Base-by-base conservation (phyloP, 2,113 vertebrate genomes). In the Hippolais icterina region DNA sequence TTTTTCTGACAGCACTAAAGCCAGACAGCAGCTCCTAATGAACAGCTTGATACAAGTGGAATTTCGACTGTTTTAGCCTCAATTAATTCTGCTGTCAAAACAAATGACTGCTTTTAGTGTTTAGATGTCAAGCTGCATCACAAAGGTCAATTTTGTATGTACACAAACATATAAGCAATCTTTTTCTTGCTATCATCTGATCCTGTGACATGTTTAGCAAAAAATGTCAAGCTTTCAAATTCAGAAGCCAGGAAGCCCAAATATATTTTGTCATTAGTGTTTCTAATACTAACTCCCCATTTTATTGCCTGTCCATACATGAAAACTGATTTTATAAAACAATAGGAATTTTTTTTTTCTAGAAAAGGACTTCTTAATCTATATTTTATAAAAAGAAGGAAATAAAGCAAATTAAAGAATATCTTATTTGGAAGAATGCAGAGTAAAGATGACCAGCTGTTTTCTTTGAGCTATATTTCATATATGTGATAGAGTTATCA, bases 11-110 rank as follows among this genome's bases (percentile, higher is more conserved):
- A 99, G 98, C 98, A 96, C 98, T 97, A 97, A 98, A 98, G 98
- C 98, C 97, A 98, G 97, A 97, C 97, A 95, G 97, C 98, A 97
- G 98, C 97, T 98, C 97, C 98, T 98, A 99, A 99, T 98, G 98
- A 99, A 99, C 97, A 98, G 98, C 98, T 98, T 98, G 98, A 98
- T 98, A 98, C 95, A 97, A 96, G 95, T 97, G 98, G 98, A 99
- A 99, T 98, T 98, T 98, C 96, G 89, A 98, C 98, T 98, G 98
- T 98, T 99, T 98, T 98, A 98, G 98, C 98, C 97, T 99, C 98
- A 99, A 99, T 99, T 99, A 99, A 99, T 98, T 98, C 98, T 98
- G 98, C 98, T 99, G 98, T 99, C 98, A 99, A 98, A 99, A 99
- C 98, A 99, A 99, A 98, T 98, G 98, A 98, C 87, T 98, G 97